Evolutionary conservation across 1,140 invertebrate genomes (phyloP), one percentile per base, ranked within the genome.

Genomic region (Danaus plexippus): DNA sequence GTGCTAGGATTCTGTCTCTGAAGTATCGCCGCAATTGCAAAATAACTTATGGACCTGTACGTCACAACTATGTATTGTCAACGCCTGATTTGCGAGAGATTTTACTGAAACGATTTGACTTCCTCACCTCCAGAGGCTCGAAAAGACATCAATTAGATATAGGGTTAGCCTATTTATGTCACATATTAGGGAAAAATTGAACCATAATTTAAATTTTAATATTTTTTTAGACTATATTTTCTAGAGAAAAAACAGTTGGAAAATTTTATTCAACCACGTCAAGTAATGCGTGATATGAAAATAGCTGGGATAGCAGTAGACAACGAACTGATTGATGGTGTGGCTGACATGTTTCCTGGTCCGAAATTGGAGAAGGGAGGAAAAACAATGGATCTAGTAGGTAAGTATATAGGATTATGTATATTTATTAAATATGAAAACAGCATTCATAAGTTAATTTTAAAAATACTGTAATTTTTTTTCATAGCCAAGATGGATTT

Each of bases 81-180:
- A 11, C 41, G 10, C 48, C 62, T 9, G 69, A 71, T 54, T 32
- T 71, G 11, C 53, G 63, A 32, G 52, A 54, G 5, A 66, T 74
- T 11, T 47, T 71, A 8, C 48, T 75, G 62, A 68, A 59, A 40
- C 57, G 72, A 22, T 45, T 75, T 9, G 62, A 65, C 44, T 75
- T 53, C 18, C n/a, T 75, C 9, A 68, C 65, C 1, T 32, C 61
- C 7, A 62, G 47, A 18, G 49, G 46, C 4, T 44, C 59, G 5
- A 68, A 67, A 47, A 68, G 61, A 44, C 18, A 44, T 32, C 44
- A 46, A 9, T 11, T 72, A 13, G 72, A 75, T 59, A 66, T 67
- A 9, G 59, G 52, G 66, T 68, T 56, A 64, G 65, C 63, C 43
- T 47, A 18, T n/a, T 12, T 43, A 9, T 32, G 22, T 4, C 2